Percentiles rank a stretch among this genome's conserved stretches.
Evolutionary conservation across 2,113 vertebrate genomes (phyloP).

Genomic region (Meleagris gallopavo): DNA sequence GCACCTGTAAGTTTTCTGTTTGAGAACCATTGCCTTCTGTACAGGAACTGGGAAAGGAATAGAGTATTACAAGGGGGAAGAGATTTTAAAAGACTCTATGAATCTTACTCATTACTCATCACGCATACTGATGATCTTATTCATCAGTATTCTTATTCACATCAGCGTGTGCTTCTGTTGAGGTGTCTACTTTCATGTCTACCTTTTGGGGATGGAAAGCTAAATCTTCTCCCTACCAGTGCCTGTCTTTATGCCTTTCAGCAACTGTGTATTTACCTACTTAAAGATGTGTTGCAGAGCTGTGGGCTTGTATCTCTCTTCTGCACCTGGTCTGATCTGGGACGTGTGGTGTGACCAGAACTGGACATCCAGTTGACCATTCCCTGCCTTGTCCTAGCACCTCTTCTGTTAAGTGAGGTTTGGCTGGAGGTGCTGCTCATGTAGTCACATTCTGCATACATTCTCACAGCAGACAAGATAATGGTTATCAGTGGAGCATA

Average conservation of each 20-base stretch:
- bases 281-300: background rate
- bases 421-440: background rate
- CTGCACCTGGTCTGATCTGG: background rate
- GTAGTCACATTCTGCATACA: background rate
- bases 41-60: background rate
- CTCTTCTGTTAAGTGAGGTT: fast-evolving
- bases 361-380: background rate
- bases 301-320: background rate
- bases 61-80: background rate
- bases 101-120: background rate
- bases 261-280: background rate
- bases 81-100: background rate
- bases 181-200: background rate
- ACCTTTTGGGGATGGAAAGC: background rate
- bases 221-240: background rate
- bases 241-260: background rate
- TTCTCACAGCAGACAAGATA: background rate
- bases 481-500: background rate
- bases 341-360: background rate
- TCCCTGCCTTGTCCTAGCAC: background rate
- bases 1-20: background rate
- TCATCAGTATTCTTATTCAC: too few relatives aligned
- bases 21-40: background rate
- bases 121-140: background rate
- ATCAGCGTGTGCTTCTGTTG: background rate